Evolutionary conservation across 35 echinoderm and acorn worm genomes (phyloP).

Genomic region (Apostichopus japonicus): DNA sequence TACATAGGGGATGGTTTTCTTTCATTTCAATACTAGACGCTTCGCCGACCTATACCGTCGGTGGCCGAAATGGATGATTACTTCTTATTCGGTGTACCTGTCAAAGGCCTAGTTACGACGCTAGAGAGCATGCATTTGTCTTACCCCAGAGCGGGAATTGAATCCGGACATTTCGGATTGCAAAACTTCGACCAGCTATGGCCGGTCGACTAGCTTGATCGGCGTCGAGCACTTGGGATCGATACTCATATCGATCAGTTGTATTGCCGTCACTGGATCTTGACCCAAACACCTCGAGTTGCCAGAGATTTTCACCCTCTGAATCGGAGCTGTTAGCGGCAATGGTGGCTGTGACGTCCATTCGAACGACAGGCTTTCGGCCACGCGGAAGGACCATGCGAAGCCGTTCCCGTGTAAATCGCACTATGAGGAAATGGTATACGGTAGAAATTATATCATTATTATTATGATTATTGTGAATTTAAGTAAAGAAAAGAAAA

Average conservation of each 20-base stretch:
- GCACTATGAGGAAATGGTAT: neutral
- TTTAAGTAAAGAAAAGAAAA: too few relatives aligned
- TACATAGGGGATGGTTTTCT: too few relatives aligned
- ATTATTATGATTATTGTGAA: too few relatives aligned
- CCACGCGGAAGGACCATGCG: neutral
- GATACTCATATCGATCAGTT: neutral
- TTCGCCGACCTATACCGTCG: too few relatives aligned
- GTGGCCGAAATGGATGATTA: too few relatives aligned
- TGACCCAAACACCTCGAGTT: neutral
- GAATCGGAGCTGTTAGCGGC: neutral
- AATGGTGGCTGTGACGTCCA: neutral
- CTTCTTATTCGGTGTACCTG: too few relatives aligned
- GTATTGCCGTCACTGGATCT: neutral
- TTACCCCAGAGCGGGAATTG: conserved; percentile 37
- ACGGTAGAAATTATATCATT: too few relatives aligned
- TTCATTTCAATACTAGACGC: too few relatives aligned
- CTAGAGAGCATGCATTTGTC: neutral
- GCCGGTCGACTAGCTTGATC: neutral
- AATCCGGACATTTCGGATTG: conserved; percentile 2
- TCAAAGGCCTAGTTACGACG: too few relatives aligned
- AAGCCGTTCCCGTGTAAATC: neutral
- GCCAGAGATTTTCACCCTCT: conserved; percentile 21
- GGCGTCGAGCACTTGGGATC: neutral
- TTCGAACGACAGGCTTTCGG: neutral
- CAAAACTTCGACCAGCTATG: neutral